Base-by-base conservation (phyloP, 2,797 vertebrate genomes). In the Semotilus atromaculatus region DNA sequence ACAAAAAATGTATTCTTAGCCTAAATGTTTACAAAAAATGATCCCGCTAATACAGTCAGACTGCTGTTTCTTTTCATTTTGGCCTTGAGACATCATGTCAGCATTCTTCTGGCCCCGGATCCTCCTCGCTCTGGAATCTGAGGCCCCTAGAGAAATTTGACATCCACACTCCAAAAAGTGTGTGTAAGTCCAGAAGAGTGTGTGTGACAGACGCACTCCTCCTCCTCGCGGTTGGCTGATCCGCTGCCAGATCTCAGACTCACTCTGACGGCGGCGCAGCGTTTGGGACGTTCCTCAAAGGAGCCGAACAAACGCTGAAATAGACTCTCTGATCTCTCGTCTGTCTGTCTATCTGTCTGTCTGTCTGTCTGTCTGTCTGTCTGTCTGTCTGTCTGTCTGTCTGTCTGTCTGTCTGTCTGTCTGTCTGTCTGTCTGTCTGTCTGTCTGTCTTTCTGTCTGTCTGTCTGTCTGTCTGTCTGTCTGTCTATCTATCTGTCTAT, bases 261-360 rank as follows among this genome's bases (percentile, higher is more conserved):
- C 84, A 87, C 82, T 90, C 88, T 36, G 5, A 43, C 82, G 87
- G 80, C 45, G 82, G 81, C 31, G 78, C 48, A 89, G 70, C 90
- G 85, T 91, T 90, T 92, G 89, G 89, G 87, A 75, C 79, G 84
- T 70, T 66, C 71, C 89, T 88, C 89, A 89, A 90, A 91, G 88
- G 89, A 72, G 85, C 84, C 40, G 81, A 93, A 91, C 91, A 94
- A 94, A 93, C 86, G 87, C 0, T 73, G 89, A 86, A 88, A 90
- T 91, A n/a, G n/a, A n/a, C n/a, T n/a, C n/a, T 53, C 51, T 21
- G 0, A n/a, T 55, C 53, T 1, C 0, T 55, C 51, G 0, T 53
- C 19, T 40, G 0, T 10, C 40, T 40, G 0, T 40, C 2, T 40
- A 10, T 40, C n/a, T 0, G 2, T 62, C 26, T 3, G 1, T 53